Percentiles rank a stretch among this genome's conserved stretches.
phyloP scores from a whole-genome alignment of 92 coral and sea anemone species.

The Hydrozoanthus gracilis region DNA sequence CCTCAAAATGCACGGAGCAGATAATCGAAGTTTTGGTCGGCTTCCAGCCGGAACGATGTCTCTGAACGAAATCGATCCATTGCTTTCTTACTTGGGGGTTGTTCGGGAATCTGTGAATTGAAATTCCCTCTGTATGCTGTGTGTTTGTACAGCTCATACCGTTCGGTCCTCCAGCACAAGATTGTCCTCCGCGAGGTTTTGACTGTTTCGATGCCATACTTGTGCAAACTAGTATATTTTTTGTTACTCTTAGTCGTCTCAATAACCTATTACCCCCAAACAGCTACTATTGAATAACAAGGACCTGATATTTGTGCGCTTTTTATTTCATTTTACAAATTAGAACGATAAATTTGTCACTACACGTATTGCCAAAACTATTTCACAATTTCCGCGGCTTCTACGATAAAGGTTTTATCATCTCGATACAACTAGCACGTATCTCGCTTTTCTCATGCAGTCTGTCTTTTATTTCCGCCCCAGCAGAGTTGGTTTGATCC shows the following conservation, averaged over 20 bases:
- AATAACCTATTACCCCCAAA: too few relatives aligned
- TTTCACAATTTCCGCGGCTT: neutral
- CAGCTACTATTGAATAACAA: neutral
- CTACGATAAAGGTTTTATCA: neutral
- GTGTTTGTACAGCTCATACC: conserved; percentile 18
- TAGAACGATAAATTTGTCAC: neutral
- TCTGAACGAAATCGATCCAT: conserved; percentile 27
- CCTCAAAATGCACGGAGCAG: conserved; percentile 36
- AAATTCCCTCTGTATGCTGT: conserved; percentile 12
- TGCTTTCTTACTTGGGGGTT: neutral
- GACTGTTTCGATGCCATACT: too few relatives aligned
- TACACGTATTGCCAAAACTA: neutral
- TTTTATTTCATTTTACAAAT: neutral
- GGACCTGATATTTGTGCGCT: neutral
- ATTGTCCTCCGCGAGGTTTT: neutral
- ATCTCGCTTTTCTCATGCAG: neutral
- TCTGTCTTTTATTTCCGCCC: neutral
- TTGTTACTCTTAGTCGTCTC: too few relatives aligned
- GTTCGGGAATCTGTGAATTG: conserved; percentile 19
- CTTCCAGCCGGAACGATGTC: conserved; percentile 30
- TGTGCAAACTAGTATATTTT: too few relatives aligned
- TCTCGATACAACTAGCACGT: neutral
- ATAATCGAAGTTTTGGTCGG: neutral
- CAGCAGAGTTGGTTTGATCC: neutral
- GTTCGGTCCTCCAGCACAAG: conserved; percentile 32